These are phyloP conservation scores for Notolabrus celidotus DNA, from an alignment of 2,797 vertebrate species.

Conservation along the genomic window DNA sequence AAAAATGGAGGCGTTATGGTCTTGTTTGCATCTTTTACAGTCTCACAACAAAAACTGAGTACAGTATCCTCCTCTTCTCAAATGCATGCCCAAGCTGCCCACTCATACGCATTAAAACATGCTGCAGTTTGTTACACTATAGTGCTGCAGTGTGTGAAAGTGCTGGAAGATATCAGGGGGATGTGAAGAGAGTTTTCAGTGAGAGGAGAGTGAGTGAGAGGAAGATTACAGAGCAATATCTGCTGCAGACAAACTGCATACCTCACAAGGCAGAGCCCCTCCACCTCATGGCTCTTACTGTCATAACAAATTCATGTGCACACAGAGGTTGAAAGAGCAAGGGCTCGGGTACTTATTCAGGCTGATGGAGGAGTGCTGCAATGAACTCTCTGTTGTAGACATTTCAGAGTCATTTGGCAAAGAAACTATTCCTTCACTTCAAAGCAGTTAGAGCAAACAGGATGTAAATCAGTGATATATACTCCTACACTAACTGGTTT, in stretches of 20 bases:
- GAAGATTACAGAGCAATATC: conserved; percentile 36
- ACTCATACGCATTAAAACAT: conserved; percentile 20
- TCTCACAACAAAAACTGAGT: conserved; percentile 12
- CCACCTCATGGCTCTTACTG: conserved; percentile 35
- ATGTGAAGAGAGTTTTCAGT: conserved; percentile 30
- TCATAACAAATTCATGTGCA: conserved; percentile 51
- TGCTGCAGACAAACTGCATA: conserved; percentile 42
- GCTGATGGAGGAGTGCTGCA: conserved; percentile 6
- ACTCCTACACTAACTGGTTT: not conserved
- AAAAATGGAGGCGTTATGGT: not conserved
- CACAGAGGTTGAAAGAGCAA: conserved; percentile 30
- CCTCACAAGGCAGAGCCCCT: conserved; percentile 35
- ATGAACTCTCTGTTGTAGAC: not conserved
- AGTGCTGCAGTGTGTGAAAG: conserved; percentile 52
- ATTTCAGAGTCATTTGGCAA: conserved; percentile 5
- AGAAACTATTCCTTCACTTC: conserved; percentile 1
- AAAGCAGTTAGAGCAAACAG: conserved; percentile 1
- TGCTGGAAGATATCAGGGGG: conserved; percentile 35
- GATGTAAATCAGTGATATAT: not conserved
- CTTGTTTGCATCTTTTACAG: not conserved
- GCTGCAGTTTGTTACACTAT: conserved; percentile 47
- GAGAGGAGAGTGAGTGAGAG: conserved; percentile 27
- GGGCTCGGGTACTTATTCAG: conserved; percentile 30
- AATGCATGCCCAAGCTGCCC: conserved; percentile 19
- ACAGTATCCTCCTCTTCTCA: conserved; percentile 1